Conservation (phyloP, 2,797 vertebrate genomes). For the Muscicapa striata region DNA sequence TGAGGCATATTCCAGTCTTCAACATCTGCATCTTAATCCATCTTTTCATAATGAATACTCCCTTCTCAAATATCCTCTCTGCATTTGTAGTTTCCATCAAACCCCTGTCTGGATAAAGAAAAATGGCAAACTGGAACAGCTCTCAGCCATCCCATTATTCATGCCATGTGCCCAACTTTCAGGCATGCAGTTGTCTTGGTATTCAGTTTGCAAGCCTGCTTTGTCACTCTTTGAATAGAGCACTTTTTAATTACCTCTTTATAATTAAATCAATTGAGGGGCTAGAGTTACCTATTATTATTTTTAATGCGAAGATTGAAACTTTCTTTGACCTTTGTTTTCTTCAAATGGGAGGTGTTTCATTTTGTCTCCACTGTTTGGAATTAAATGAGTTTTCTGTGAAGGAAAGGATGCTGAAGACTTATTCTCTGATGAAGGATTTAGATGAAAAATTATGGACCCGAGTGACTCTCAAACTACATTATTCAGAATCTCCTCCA, state of each 20-base stretch:
- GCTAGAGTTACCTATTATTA: neutral
- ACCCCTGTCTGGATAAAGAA: neutral
- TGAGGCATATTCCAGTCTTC: neutral
- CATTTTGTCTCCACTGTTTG: neutral
- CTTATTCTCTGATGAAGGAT: neutral
- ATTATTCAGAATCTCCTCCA: neutral
- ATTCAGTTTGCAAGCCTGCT: neutral
- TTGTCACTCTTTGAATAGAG: neutral
- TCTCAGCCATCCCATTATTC: neutral
- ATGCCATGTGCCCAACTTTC: neutral
- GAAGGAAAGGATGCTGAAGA: neutral
- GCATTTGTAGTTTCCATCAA: neutral
- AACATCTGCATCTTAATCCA: neutral
- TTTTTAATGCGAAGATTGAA: neutral
- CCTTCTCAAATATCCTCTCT: neutral
- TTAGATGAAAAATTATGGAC: neutral
- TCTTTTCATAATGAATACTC: neutral
- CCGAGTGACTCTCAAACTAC: neutral
- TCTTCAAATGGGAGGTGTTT: neutral
- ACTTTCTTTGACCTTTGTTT: slow-evolving; percentile 4
- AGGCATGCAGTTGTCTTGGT: neutral
- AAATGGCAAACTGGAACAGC: neutral
- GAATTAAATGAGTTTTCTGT: neutral
- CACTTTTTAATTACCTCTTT: slow-evolving; percentile 14
- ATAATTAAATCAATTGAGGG: neutral